Conservation (phyloP, 2,113 vertebrate genomes). For the Girardinichthys multiradiatus region DNA sequence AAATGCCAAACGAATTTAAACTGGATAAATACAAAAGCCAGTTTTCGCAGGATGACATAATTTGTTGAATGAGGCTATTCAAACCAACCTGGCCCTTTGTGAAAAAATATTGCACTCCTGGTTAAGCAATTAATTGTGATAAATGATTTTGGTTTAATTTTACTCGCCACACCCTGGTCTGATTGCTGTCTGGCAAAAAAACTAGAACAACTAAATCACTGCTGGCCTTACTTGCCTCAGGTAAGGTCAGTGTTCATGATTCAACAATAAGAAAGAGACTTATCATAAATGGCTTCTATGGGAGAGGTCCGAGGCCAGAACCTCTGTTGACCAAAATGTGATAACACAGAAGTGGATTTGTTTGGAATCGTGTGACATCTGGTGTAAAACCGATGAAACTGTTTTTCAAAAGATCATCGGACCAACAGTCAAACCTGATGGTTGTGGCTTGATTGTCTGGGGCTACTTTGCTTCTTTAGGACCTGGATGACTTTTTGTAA, state of each 20-base stretch:
- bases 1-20: not conserved
- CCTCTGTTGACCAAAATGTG: not conserved
- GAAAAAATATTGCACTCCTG: too few species aligned
- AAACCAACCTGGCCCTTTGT: too few species aligned
- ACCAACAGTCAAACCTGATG: too few species aligned
- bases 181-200: not conserved
- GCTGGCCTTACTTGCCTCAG: not conserved
- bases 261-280: not conserved
- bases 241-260: not conserved
- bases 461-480: too few species aligned
- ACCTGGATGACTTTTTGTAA: too few species aligned
- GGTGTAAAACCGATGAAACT: too few species aligned
- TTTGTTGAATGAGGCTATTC: not conserved
- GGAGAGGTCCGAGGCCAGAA: not conserved
- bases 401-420: too few species aligned
- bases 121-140: too few species aligned
- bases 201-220: not conserved
- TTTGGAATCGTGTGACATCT: too few species aligned
- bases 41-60: not conserved
- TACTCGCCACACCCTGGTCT: too few species aligned
- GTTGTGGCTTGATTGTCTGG: too few species aligned
- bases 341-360: not conserved
- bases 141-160: too few species aligned
- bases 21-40: not conserved
- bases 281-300: not conserved